A percentile compares a stretch with the other conserved stretches of the same genome.
Evolutionary conservation across 1,140 invertebrate species (phyloP).

Genomic region (Himalopsyche phryganea): DNA sequence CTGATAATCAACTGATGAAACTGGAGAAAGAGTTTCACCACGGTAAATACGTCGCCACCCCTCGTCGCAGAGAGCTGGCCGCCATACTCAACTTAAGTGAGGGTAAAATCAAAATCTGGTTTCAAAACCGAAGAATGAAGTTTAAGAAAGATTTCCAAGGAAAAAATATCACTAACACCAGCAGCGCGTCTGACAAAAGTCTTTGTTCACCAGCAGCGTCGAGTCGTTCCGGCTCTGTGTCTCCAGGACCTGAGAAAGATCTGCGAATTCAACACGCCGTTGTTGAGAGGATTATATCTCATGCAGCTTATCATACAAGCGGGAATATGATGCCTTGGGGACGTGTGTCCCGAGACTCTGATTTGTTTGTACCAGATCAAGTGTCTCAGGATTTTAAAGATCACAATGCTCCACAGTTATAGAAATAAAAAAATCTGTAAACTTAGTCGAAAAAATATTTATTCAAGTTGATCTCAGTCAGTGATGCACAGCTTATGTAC

Average conservation of each 20-base stretch:
- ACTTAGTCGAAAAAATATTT: too few species aligned
- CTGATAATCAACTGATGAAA: conserved; percentile 73
- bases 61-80: conserved; percentile 76
- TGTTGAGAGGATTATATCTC: conserved; percentile 23
- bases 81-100: conserved; percentile 69
- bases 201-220: conserved; percentile 21
- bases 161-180: background rate
- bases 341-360: background rate
- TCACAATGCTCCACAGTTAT: conserved; percentile 19
- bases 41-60: conserved; percentile 75
- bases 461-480: too few species aligned
- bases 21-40: conserved; percentile 78
- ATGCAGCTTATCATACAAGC: conserved; percentile 19
- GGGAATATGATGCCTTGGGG: background rate
- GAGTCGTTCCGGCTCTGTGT: conserved; percentile 20
- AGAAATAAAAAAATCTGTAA: too few species aligned
- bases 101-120: conserved; percentile 91
- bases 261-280: conserved; percentile 17
- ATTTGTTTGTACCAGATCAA: background rate
- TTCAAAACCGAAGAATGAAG: conserved; percentile 97
- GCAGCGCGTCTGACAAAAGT: background rate
- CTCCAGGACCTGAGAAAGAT: conserved; percentile 17
- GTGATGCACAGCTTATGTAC: too few species aligned
- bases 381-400: conserved; percentile 2
- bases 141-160: conserved; percentile 47